A percentile compares a stretch with the other conserved stretches of the same genome.
Conservation (phyloP, 2,888 invertebrate genomes). For the Periphyllus acericola region DNA sequence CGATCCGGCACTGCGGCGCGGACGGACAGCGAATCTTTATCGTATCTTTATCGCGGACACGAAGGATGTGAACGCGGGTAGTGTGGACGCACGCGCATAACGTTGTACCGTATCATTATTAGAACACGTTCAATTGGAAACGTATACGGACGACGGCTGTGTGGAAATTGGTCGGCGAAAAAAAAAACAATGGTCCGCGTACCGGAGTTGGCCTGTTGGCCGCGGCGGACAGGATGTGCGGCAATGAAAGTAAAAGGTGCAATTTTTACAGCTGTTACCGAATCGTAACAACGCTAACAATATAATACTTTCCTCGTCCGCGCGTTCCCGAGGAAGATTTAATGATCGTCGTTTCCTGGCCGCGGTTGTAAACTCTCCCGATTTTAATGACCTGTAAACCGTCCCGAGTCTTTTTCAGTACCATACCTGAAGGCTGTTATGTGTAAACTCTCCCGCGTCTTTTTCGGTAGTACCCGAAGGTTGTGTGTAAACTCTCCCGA, state of each 20-base stretch:
- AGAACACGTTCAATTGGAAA: neutral
- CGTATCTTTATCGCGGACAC: too few relatives aligned
- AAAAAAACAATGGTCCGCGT: neutral
- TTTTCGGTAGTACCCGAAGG: too few relatives aligned
- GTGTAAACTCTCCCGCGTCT: too few relatives aligned
- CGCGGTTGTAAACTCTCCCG: too few relatives aligned
- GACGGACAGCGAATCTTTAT: neutral
- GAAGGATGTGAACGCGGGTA: too few relatives aligned
- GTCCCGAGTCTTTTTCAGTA: too few relatives aligned
- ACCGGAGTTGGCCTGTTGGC: neutral
- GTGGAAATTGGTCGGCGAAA: neutral
- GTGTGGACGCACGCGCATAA: too few relatives aligned
- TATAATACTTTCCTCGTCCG: conserved; percentile 39
- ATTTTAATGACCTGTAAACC: too few relatives aligned
- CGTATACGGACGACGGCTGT: neutral
- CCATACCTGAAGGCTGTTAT: too few relatives aligned
- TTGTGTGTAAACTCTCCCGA: too few relatives aligned
- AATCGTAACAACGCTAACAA: neutral
- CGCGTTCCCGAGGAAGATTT: conserved; percentile 25
- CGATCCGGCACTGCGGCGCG: too few relatives aligned
- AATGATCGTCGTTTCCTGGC: neutral
- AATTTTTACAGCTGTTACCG: conserved; percentile 58
- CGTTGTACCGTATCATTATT: neutral
- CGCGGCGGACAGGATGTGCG: conserved; percentile 43
- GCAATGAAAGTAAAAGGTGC: conserved; percentile 55